Percentiles rank a stretch among this genome's conserved stretches.
These are phyloP conservation scores for Solea senegalensis DNA, from an alignment of 2,113 vertebrate species.

Conservation along the genomic window DNA sequence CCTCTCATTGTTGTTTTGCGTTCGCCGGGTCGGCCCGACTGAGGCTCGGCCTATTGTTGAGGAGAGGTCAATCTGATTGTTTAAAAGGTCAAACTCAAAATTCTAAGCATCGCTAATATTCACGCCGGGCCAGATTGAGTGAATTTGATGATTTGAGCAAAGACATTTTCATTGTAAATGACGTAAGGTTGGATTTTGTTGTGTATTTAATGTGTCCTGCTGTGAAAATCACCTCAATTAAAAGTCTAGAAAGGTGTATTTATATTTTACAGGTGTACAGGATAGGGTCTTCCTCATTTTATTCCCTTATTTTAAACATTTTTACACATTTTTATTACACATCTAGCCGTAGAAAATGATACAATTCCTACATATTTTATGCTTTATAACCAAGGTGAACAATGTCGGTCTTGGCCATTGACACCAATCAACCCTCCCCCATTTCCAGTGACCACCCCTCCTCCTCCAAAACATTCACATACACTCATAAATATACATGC, in stretches of 20 bases:
- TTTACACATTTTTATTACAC: background rate
- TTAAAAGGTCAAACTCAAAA: constrained; percentile 66
- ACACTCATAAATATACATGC: constrained; percentile 62
- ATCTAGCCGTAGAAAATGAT: background rate
- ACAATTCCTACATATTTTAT: constrained; percentile 1
- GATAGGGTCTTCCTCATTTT: background rate
- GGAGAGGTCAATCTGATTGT: constrained; percentile 71
- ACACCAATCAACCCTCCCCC: constrained; percentile 57
- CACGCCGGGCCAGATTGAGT: constrained; percentile 1
- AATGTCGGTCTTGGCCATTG: constrained; percentile 48
- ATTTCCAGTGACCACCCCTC: constrained; percentile 27
- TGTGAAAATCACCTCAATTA: background rate
- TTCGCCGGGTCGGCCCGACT: constrained; percentile 29
- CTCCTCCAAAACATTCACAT: constrained; percentile 43
- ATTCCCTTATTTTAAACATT: background rate
- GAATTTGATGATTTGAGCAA: background rate
- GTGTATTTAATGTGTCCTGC: background rate
- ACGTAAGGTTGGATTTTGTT: too few relatives aligned
- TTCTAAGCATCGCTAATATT: constrained; percentile 55
- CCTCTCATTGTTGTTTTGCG: constrained; percentile 52
- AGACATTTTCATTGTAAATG: background rate
- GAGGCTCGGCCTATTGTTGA: constrained; percentile 64
- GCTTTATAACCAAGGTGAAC: constrained; percentile 53
- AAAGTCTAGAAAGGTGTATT: background rate
- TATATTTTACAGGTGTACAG: background rate